A percentile compares a stretch with the other conserved stretches of the same genome.
Conservation (phyloP, 2,113 vertebrate species). For the Oophaga pumilio region DNA sequence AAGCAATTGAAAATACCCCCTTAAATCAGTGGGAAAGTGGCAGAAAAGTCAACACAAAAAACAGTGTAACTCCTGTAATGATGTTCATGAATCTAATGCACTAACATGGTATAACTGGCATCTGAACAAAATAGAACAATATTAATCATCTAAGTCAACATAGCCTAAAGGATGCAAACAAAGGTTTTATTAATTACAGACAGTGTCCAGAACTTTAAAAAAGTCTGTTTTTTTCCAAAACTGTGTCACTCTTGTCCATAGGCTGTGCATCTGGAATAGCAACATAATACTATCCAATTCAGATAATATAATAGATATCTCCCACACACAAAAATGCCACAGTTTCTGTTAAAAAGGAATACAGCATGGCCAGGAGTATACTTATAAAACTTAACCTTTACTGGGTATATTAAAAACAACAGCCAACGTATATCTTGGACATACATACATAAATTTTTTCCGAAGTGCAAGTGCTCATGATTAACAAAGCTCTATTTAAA, state of each 20-base stretch:
- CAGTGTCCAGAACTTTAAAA: background rate
- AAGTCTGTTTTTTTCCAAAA: background rate
- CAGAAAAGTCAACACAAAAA: background rate
- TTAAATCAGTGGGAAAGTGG: too few species aligned
- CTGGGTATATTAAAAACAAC: too few species aligned
- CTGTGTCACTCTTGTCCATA: background rate
- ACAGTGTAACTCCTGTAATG: background rate
- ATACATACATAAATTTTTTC: too few species aligned
- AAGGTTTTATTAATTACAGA: background rate
- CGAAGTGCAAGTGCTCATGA: too few species aligned
- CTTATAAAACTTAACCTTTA: too few species aligned
- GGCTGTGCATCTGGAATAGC: background rate
- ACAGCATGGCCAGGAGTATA: too few species aligned
- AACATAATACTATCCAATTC: background rate
- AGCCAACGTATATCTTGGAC: too few species aligned
- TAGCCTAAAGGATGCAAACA: slow-evolving; percentile 1
- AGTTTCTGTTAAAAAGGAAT: background rate
- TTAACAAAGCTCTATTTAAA: too few species aligned
- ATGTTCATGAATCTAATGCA: background rate
- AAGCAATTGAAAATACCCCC: too few species aligned
- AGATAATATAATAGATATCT: background rate
- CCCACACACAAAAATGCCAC: background rate
- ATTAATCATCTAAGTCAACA: background rate
- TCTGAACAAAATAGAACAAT: background rate
- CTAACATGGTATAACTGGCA: background rate